Evolutionary conservation across 2,113 vertebrate species (phyloP), one percentile per base, ranked within the genome.

Genomic region (Salvator merianae): DNA sequence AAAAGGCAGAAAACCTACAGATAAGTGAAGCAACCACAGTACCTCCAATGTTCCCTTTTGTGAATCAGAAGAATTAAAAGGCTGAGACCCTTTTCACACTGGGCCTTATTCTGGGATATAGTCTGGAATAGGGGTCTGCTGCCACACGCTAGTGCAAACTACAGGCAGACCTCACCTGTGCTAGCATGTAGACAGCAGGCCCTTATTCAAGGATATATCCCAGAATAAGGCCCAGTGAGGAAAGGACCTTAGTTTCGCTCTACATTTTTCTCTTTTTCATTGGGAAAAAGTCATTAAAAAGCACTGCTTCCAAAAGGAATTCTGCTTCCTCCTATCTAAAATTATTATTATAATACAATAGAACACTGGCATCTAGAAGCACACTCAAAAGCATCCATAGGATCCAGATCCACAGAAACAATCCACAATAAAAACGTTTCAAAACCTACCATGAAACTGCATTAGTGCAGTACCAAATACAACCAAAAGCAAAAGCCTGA

Each of bases 231-330:
- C 72, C 20, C 12, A 40, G 50, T 63, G 26, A 2, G 12, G 76
- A 92, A 91, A 86, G 0, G 47, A 50, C 6, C 47, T 50, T 50
- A 50, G 47, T 50, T 50, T 50, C 12, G 6, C 47, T 50, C 47
- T 50, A 2, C 12, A 74, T 30, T 3, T 28, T 82, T 53, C 68
- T 69, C 85, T 18, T 62, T 82, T 82, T 83, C 73, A 73, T 78
- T 88, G 69, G 50, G 12, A 77, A 6, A 79, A 12, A 22, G 77
- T 6, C 47, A 50, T n/a, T 50, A 50, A 50, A 50, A 50, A 50
- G 47, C 47, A 50, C 12, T 50, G 6, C 26, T 40, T 79, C 59
- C 28, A 43, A 43, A 16, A 50, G 14, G 3, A 65, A 7, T 43
- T 79, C 59, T 65, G 34, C 7, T 69, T 69, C n/a, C 10, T 20